Percentiles rank a stretch among this genome's conserved stretches.
phyloP scores from a whole-genome alignment of 2,113 vertebrate genomes.

The Gobius niger region DNA sequence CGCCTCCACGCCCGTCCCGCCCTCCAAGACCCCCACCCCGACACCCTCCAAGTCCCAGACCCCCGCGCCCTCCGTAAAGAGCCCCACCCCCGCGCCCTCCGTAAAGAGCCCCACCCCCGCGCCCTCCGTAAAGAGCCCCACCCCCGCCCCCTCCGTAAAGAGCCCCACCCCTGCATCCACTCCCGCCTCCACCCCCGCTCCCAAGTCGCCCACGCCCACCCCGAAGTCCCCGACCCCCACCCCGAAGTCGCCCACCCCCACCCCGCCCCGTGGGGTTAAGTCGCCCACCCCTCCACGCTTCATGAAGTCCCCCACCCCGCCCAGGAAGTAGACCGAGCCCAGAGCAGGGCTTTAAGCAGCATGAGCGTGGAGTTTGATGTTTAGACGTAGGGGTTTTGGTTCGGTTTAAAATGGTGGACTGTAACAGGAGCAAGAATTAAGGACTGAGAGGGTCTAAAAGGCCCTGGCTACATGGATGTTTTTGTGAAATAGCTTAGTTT shows the following conservation, averaged over 20 bases:
- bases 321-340: constrained; percentile 62
- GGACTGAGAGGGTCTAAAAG: constrained; percentile 1
- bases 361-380: constrained; percentile 42
- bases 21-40: constrained; percentile 57
- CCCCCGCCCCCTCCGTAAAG: constrained; percentile 57
- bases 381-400: constrained; percentile 36
- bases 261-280: constrained; percentile 20
- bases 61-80: constrained; percentile 58
- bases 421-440: background rate
- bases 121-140: constrained; percentile 59
- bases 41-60: constrained; percentile 64
- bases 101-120: constrained; percentile 63
- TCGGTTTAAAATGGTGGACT: background rate
- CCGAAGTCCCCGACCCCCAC: constrained; percentile 58
- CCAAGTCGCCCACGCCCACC: constrained; percentile 29
- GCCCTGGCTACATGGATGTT: background rate
- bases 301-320: constrained; percentile 48
- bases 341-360: constrained; percentile 24
- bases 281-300: constrained; percentile 50
- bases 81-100: constrained; percentile 58
- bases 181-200: constrained; percentile 13
- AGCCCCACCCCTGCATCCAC: constrained; percentile 63
- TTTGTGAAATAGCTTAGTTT: background rate
- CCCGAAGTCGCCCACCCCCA: constrained; percentile 37
- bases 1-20: constrained; percentile 44